A percentile compares a stretch with the other conserved stretches of the same genome.
phyloP scores from a whole-genome alignment of 2,888 invertebrate species.

The Priocnemis perturbator region DNA sequence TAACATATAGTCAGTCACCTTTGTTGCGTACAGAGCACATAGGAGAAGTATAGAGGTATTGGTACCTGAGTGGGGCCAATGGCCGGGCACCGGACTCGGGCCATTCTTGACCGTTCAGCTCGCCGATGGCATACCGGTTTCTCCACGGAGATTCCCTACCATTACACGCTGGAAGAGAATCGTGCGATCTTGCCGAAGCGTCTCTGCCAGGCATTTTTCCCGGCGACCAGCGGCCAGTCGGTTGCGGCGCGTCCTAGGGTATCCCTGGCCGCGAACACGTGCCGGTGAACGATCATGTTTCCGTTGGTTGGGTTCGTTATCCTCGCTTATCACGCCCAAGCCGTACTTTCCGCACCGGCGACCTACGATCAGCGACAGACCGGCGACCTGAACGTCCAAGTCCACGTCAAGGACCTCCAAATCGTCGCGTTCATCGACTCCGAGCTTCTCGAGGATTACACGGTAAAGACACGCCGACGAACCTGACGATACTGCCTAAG shows the following conservation, averaged over 20 bases:
- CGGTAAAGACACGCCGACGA: conserved; percentile 72
- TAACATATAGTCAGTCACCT: no score
- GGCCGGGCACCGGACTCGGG: conserved; percentile 51
- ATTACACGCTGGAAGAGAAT: conserved; percentile 2
- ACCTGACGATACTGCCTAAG: neutral
- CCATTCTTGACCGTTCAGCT: conserved; percentile 40
- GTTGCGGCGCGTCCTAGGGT: no score
- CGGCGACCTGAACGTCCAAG: conserved; percentile 87
- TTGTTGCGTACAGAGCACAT: no score
- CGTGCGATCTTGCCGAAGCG: neutral
- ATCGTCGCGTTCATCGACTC: conserved; percentile 83
- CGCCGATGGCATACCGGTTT: conserved; percentile 36
- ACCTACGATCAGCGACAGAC: conserved; percentile 85
- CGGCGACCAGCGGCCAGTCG: no score
- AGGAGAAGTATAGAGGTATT: no score
- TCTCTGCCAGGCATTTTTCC: neutral
- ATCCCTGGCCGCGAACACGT: no score
- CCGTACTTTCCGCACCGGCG: conserved; percentile 71
- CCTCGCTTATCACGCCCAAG: conserved; percentile 64
- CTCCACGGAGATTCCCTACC: neutral
- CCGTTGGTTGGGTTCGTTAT: conserved; percentile 66
- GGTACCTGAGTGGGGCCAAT: conserved; percentile 45
- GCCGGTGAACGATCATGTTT: conserved; percentile 26
- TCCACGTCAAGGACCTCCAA: conserved; percentile 87
- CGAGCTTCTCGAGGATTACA: conserved; percentile 78